Conservation (phyloP, 2,888 invertebrate genomes). For the Druceiella hillmani region DNA sequence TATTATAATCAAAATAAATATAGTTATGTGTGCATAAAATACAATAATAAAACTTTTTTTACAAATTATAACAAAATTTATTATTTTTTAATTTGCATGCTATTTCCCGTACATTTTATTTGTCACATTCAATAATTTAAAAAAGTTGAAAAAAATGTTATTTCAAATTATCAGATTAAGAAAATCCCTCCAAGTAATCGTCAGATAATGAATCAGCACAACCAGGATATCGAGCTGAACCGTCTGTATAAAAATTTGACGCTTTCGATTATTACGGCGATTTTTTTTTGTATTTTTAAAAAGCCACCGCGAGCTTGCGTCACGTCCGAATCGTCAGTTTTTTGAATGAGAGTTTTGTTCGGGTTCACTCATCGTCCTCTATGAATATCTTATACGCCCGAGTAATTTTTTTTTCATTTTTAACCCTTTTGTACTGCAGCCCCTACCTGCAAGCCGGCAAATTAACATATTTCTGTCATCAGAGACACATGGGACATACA, state of each 20-base stretch:
- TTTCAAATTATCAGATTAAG: constrained; percentile 12
- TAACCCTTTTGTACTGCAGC: constrained; percentile 11
- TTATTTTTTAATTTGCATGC: too few relatives aligned
- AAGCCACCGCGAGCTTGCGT: constrained; percentile 16
- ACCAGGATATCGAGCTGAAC: constrained; percentile 14
- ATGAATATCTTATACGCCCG: too few relatives aligned
- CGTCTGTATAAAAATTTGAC: constrained; percentile 19
- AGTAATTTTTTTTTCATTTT: too few relatives aligned
- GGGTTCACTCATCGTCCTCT: too few relatives aligned
- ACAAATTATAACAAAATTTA: too few relatives aligned
- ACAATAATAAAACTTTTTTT: too few relatives aligned
- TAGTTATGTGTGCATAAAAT: too few relatives aligned
- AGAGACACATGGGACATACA: constrained; percentile 16
- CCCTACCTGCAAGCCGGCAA: constrained; percentile 19
- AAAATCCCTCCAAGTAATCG: constrained; percentile 10
- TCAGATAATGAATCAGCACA: background rate
- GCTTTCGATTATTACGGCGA: constrained; percentile 16
- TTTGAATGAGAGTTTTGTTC: too few relatives aligned
- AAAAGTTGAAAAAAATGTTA: too few relatives aligned
- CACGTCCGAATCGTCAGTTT: constrained; percentile 12
- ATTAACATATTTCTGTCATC: constrained; percentile 17
- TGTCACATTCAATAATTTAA: too few relatives aligned
- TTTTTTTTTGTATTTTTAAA: constrained; percentile 20
- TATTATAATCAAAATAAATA: too few relatives aligned
- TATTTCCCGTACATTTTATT: too few relatives aligned